Conservation (phyloP, 2,888 invertebrate genomes). For the Abscondita cerata region DNA sequence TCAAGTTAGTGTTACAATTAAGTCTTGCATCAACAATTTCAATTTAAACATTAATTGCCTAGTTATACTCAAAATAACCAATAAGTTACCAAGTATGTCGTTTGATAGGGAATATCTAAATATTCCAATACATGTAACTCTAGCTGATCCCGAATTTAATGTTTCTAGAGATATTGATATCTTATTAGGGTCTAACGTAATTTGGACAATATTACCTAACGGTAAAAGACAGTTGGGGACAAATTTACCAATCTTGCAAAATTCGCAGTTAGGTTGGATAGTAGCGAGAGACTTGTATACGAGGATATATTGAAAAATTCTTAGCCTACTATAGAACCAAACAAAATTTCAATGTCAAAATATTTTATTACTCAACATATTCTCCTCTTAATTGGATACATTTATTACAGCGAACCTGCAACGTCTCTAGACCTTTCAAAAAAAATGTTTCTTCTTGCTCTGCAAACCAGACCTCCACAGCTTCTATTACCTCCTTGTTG, state of each 20-base stretch:
- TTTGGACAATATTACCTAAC: neutral
- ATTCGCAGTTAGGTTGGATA: neutral
- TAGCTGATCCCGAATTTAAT: constrained; percentile 10
- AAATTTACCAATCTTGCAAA: neutral
- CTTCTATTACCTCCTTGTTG: too few relatives aligned
- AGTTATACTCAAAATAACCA: constrained; percentile 5
- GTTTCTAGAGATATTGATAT: neutral
- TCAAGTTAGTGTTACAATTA: neutral
- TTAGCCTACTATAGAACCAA: too few relatives aligned
- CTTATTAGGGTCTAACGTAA: neutral
- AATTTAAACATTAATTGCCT: neutral
- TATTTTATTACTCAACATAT: too few relatives aligned
- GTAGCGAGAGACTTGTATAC: too few relatives aligned
- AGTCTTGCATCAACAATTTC: neutral
- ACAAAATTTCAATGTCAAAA: too few relatives aligned
- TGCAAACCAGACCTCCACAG: too few relatives aligned
- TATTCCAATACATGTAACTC: neutral
- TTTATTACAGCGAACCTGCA: too few relatives aligned
- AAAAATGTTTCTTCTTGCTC: too few relatives aligned
- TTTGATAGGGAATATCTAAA: neutral
- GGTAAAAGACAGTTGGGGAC: neutral
- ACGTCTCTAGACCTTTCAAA: too few relatives aligned
- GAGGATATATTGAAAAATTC: too few relatives aligned
- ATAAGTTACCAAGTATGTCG: neutral
- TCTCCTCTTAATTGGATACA: too few relatives aligned